phyloP scores from a whole-genome alignment of 2,113 vertebrate genomes.

The Notechis scutatus region DNA sequence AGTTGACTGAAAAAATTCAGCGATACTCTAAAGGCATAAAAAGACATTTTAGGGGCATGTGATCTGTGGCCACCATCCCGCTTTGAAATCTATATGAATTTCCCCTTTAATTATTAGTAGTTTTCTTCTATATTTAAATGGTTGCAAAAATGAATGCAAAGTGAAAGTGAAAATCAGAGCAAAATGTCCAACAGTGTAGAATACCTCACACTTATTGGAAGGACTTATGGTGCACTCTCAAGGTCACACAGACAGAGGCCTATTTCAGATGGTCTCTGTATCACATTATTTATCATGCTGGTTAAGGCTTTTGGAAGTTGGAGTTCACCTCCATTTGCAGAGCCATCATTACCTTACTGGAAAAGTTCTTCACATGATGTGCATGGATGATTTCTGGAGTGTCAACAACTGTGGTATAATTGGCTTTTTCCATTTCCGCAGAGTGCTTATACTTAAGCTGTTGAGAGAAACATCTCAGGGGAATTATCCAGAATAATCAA shows the following conservation, averaged over 20 bases:
- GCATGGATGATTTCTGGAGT: slow-evolving; percentile 98
- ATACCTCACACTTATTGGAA: neutral
- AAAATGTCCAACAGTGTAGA: neutral
- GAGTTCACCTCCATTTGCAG: neutral
- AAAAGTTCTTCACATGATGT: slow-evolving; percentile 92
- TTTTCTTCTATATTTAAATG: neutral
- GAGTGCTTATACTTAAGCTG: slow-evolving; percentile 93
- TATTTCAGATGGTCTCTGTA: neutral
- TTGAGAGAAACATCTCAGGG: slow-evolving; percentile 27
- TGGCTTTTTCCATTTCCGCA: slow-evolving; percentile 93
- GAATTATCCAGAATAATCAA: slow-evolving; percentile 7
- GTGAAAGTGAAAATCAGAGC: neutral
- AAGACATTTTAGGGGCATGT: neutral
- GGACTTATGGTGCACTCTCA: neutral
- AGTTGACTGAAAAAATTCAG: neutral
- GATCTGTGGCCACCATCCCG: neutral
- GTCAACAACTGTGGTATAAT: slow-evolving; percentile 92
- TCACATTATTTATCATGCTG: neutral
- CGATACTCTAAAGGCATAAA: neutral
- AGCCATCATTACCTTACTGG: slow-evolving; percentile 84
- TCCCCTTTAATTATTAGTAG: neutral
- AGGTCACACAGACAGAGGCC: neutral
- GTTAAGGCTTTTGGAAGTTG: neutral
- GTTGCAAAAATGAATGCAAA: neutral
- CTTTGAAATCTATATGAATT: neutral